phyloP scores from a whole-genome alignment of 2,888 invertebrate species.

The Dascillus cervinus region DNA sequence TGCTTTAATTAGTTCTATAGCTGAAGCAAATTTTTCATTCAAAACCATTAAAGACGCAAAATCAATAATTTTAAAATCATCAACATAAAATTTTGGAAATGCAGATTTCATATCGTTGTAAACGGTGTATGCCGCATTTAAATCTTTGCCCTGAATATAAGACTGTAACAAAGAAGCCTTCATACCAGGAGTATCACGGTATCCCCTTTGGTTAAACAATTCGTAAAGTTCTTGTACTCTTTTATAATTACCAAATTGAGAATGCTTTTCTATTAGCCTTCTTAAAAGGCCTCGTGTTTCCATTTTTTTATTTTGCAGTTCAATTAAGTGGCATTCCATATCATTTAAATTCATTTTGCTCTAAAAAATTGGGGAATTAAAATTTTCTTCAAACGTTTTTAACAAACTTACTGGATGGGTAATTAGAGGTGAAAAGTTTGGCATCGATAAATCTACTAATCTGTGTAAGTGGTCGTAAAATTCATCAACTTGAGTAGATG shows the following conservation, averaged over 20 bases:
- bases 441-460: too few relatives aligned
- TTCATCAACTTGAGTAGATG: too few relatives aligned
- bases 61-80: slow-evolving; percentile 59
- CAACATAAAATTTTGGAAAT: slow-evolving; percentile 51
- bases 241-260: slow-evolving; percentile 47
- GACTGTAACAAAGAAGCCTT: slow-evolving; percentile 55
- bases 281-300: slow-evolving; percentile 60
- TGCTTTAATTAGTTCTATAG: slow-evolving; percentile 44
- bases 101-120: slow-evolving; percentile 47
- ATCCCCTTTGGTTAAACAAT: slow-evolving; percentile 42
- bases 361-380: slow-evolving; percentile 29
- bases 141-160: slow-evolving; percentile 49
- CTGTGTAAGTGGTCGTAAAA: too few relatives aligned
- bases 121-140: slow-evolving; percentile 47
- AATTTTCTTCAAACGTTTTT: neutral
- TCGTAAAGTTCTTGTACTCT: slow-evolving; percentile 49
- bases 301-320: slow-evolving; percentile 58
- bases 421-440: slow-evolving; percentile 33
- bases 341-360: slow-evolving; percentile 56
- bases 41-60: slow-evolving; percentile 53
- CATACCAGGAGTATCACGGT: slow-evolving; percentile 58
- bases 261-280: slow-evolving; percentile 51
- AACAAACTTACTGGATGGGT: slow-evolving; percentile 43
- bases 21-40: slow-evolving; percentile 41
- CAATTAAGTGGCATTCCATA: slow-evolving; percentile 55